phyloP scores from a whole-genome alignment of 2,888 invertebrate genomes.

The Ditylenchus weischeri region DNA sequence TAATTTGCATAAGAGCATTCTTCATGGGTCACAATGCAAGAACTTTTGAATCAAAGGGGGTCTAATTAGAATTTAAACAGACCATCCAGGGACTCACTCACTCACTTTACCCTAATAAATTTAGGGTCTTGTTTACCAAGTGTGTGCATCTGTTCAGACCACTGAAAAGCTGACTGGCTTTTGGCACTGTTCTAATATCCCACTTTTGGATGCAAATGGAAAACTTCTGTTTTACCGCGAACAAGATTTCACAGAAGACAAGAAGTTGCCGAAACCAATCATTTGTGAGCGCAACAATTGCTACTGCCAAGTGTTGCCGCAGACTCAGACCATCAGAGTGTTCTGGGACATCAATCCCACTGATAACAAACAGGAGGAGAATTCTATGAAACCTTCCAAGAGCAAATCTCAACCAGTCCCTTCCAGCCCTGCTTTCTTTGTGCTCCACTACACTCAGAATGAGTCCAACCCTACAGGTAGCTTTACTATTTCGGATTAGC shows the following conservation, averaged over 20 bases:
- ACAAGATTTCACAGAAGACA: background rate
- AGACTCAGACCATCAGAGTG: background rate
- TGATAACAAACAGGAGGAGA: background rate
- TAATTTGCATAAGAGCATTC: no score
- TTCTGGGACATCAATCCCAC: background rate
- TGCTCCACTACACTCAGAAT: constrained; percentile 10
- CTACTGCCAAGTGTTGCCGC: constrained; percentile 1
- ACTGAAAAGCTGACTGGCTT: constrained; percentile 6
- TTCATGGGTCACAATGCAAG: no score
- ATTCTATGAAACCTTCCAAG: background rate
- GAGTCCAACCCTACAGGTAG: background rate
- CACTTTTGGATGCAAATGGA: constrained; percentile 10
- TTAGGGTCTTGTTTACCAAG: constrained; percentile 15
- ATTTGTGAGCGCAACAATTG: constrained; percentile 3
- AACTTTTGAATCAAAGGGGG: no score
- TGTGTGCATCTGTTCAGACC: constrained; percentile 14
- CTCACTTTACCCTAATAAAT: background rate
- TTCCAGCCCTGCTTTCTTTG: background rate
- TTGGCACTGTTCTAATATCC: constrained; percentile 15
- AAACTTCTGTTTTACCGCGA: constrained; percentile 8
- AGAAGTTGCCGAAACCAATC: constrained; percentile 5
- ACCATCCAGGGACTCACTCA: no score
- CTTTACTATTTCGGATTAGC: no score
- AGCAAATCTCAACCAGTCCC: background rate
- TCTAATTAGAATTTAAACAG: no score